Evolutionary conservation across 2,888 invertebrate genomes (phyloP).

Genomic region (Antitype chi): DNA sequence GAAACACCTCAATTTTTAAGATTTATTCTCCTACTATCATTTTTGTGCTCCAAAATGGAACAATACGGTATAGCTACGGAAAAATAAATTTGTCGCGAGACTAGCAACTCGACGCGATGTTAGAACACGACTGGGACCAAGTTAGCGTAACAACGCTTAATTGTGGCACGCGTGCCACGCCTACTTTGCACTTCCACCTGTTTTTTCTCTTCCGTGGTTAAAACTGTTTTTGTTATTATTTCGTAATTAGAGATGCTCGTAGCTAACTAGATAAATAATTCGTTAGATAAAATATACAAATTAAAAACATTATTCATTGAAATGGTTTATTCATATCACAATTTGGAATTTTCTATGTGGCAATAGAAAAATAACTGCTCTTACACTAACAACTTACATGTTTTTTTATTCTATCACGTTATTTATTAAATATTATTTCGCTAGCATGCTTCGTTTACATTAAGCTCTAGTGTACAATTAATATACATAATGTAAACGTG

Average conservation of each 20-base stretch:
- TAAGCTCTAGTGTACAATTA: neutral
- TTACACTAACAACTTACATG: constrained; percentile 45
- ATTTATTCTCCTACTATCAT: too few species aligned
- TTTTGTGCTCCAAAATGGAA: too few species aligned
- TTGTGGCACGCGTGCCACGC: too few species aligned
- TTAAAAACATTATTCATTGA: constrained; percentile 39
- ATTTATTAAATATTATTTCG: constrained; percentile 20
- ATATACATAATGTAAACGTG: constrained; percentile 24
- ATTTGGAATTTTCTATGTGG: constrained; percentile 70
- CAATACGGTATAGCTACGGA: too few species aligned
- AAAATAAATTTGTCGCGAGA: too few species aligned
- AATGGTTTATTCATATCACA: constrained; percentile 80
- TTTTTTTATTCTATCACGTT: constrained; percentile 20
- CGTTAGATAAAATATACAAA: neutral
- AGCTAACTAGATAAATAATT: neutral
- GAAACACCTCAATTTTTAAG: too few species aligned
- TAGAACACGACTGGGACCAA: too few species aligned
- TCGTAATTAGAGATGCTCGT: neutral
- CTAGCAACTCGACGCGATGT: too few species aligned
- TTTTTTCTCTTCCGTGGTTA: too few species aligned
- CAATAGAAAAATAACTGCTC: constrained; percentile 73
- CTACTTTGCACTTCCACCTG: too few species aligned
- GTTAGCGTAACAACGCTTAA: too few species aligned
- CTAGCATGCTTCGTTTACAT: constrained; percentile 2
- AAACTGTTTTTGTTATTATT: constrained; percentile 22